Percentiles rank a stretch among this genome's conserved stretches.
Evolutionary conservation across 1,140 invertebrate genomes (phyloP).

Genomic region (Brachystomella parvula): DNA sequence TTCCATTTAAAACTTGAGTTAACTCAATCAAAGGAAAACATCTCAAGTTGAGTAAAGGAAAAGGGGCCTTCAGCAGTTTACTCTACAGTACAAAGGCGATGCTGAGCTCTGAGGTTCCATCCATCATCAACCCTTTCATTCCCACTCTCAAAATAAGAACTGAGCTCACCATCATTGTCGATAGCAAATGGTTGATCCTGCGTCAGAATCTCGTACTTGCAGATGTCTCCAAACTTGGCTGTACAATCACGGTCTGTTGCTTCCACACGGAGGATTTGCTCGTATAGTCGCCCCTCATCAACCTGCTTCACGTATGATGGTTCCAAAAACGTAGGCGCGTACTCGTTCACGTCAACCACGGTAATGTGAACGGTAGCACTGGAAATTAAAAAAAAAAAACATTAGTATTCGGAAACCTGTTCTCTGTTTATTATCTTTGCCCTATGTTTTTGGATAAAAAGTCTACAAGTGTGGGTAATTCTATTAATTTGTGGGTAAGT

Average conservation of each 20-base stretch:
- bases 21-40: slow-evolving; percentile 10
- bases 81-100: too few species aligned
- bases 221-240: slow-evolving; percentile 83
- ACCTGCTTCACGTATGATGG: slow-evolving; percentile 82
- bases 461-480: not conserved
- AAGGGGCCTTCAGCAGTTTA: too few species aligned
- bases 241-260: slow-evolving; percentile 86
- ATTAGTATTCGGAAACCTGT: too few species aligned
- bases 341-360: slow-evolving; percentile 93
- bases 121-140: not conserved
- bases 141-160: not conserved
- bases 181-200: slow-evolving; percentile 84
- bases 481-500: not conserved
- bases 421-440: too few species aligned
- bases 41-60: too few species aligned
- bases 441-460: not conserved
- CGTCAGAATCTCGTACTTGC: slow-evolving; percentile 89
- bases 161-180: slow-evolving; percentile 67
- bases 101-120: too few species aligned
- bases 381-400: slow-evolving; percentile 44
- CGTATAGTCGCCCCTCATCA: slow-evolving; percentile 81
- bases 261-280: slow-evolving; percentile 80
- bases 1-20: slow-evolving; percentile 8
- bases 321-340: slow-evolving; percentile 76
- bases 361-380: slow-evolving; percentile 88